Conservation (phyloP, 2,888 invertebrate species). For the Caradrina clavipalpis region DNA sequence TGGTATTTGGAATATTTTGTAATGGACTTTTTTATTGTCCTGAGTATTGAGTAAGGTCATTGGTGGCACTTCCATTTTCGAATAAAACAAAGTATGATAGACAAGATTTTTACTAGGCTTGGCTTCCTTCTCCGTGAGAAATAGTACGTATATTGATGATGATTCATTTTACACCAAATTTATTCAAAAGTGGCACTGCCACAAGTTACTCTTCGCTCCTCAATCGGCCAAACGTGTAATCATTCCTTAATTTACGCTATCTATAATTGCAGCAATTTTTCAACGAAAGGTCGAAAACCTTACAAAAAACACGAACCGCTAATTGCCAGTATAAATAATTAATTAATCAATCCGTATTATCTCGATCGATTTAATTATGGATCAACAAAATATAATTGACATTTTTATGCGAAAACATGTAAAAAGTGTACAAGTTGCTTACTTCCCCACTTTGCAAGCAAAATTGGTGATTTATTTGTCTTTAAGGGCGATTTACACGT, state of each 20-base stretch:
- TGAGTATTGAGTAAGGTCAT: too few species aligned
- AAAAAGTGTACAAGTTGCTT: constrained; percentile 15
- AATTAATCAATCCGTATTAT: constrained; percentile 59
- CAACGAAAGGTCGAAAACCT: constrained; percentile 34
- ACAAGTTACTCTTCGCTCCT: not conserved
- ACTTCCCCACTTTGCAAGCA: constrained; percentile 22
- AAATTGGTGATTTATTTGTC: constrained; percentile 44
- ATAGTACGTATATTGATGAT: not conserved
- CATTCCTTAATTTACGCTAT: constrained; percentile 1
- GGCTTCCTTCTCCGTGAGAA: too few species aligned
- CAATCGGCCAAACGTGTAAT: not conserved
- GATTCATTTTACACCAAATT: not conserved
- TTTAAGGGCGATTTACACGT: constrained; percentile 56
- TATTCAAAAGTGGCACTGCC: not conserved
- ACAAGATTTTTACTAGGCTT: too few species aligned
- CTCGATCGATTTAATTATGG: constrained; percentile 54
- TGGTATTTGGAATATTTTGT: not conserved
- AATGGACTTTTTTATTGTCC: not conserved
- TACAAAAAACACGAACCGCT: constrained; percentile 31
- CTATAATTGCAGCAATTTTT: constrained; percentile 57
- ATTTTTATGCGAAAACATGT: constrained; percentile 49
- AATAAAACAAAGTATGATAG: too few species aligned
- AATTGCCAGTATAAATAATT: constrained; percentile 54
- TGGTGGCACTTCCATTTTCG: too few species aligned
- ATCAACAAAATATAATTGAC: constrained; percentile 51